A percentile compares a stretch with the other conserved stretches of the same genome.
phyloP scores from a whole-genome alignment of 2,797 vertebrate genomes.

The Mus caroli region DNA sequence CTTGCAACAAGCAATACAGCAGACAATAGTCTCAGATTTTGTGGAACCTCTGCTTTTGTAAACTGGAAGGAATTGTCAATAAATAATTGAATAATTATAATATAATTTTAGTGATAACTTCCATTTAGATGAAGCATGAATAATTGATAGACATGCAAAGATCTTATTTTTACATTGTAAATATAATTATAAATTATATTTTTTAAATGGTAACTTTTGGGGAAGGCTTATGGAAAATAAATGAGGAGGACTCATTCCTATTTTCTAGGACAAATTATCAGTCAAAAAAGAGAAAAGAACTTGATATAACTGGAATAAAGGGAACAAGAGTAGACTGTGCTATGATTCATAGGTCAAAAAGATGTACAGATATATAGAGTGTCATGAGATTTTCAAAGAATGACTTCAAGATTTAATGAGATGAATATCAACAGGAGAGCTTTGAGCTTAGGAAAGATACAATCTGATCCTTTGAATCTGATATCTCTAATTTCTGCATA shows the following conservation, averaged over 20 bases:
- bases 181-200: not conserved
- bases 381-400: not conserved
- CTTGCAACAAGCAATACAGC: not conserved
- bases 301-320: not conserved
- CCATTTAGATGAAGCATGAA: not conserved
- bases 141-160: not conserved
- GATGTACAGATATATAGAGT: not conserved
- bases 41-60: not conserved
- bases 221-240: not conserved
- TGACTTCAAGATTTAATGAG: conserved; percentile 61
- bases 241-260: not conserved
- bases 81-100: not conserved
- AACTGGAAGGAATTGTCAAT: not conserved
- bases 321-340: not conserved
- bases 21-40: not conserved
- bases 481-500: conserved; percentile 3
- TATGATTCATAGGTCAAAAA: not conserved
- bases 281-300: not conserved
- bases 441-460: not conserved
- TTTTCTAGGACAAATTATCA: not conserved
- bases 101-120: not conserved
- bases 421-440: conserved; percentile 10
- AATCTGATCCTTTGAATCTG: not conserved
- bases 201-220: not conserved
- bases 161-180: not conserved